Evolutionary conservation across 2,113 vertebrate genomes (phyloP).

Genomic region (Sus scrofa): T2T-Sscrofa CM000814.6:122970001-122970500

Average conservation of each 20-base stretch:
- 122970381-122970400: slow-evolving; percentile 29
- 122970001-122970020: slow-evolving; percentile 11
- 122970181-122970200: slow-evolving; percentile 85
- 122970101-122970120: slow-evolving; percentile 73
- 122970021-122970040: background rate
- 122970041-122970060: background rate
- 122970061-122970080: background rate
- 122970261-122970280: slow-evolving; percentile 80
- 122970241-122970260: slow-evolving; percentile 83
- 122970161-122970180: slow-evolving; percentile 85
- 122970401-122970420: slow-evolving; percentile 4
- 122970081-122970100: slow-evolving; percentile 64
- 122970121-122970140: background rate
- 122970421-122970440: background rate
- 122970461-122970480: background rate
- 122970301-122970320: background rate
- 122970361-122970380: slow-evolving; percentile 22
- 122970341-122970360: background rate
- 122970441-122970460: slow-evolving; percentile 12
- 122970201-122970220: slow-evolving; percentile 88
- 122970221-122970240: slow-evolving; percentile 86
- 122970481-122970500: background rate
- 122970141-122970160: slow-evolving; percentile 82
- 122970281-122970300: slow-evolving; percentile 79
- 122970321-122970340: background rate